phyloP scores from a whole-genome alignment of 2,888 invertebrate genomes.

The Drosophila cognata region DNA sequence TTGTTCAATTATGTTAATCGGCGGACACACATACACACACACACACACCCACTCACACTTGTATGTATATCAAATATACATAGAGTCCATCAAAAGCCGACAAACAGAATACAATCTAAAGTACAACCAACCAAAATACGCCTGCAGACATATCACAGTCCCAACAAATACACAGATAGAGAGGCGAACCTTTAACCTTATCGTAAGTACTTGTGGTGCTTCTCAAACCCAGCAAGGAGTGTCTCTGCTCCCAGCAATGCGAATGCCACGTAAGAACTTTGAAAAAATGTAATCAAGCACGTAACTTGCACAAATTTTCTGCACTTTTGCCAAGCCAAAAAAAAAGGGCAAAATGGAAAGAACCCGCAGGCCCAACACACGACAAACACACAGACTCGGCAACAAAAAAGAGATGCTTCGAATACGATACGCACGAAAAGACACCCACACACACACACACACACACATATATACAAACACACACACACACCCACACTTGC shows the following conservation, averaged over 20 bases:
- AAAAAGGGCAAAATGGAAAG: conserved; percentile 47
- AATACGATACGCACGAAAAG: conserved; percentile 43
- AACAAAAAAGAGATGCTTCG: conserved; percentile 14
- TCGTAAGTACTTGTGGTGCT: conserved; percentile 45
- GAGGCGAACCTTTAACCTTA: conserved; percentile 53
- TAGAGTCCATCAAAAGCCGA: background rate
- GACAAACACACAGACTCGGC: conserved; percentile 25
- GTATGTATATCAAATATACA: conserved; percentile 10
- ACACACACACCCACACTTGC: background rate
- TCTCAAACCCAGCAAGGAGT: conserved; percentile 49
- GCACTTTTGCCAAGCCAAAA: conserved; percentile 71
- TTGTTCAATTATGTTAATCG: conserved; percentile 68
- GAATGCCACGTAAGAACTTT: conserved; percentile 51
- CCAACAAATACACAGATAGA: conserved; percentile 4
- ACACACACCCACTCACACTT: background rate
- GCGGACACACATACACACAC: conserved; percentile 2
- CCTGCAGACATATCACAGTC: conserved; percentile 31
- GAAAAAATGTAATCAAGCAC: conserved; percentile 79
- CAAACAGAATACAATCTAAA: conserved; percentile 29
- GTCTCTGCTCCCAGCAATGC: conserved; percentile 19
- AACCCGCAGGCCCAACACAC: conserved; percentile 56
- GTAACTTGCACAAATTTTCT: conserved; percentile 80
- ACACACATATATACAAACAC: background rate
- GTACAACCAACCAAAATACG: conserved; percentile 22
- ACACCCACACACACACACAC: conserved; percentile 18